Evolutionary conservation across 2,113 vertebrate species (phyloP).

Genomic region (Centropristis striata): DNA sequence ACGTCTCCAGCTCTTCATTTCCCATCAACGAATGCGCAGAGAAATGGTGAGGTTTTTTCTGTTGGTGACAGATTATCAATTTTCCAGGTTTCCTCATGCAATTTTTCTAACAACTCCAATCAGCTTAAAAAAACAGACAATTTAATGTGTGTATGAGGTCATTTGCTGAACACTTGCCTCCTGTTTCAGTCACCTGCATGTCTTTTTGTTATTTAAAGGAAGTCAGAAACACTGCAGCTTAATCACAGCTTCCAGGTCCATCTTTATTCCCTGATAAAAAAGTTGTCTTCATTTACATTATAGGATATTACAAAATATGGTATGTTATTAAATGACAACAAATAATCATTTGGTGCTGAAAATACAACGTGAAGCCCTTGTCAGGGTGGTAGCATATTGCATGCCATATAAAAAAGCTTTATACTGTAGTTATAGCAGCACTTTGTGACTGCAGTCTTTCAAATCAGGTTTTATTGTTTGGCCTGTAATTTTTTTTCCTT

Average conservation of each 20-base stretch:
- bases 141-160: neutral
- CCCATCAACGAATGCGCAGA: too few species aligned
- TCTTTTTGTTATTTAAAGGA: neutral
- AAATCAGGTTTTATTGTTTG: conserved; percentile 27
- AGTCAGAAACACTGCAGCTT: neutral
- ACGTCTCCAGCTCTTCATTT: too few species aligned
- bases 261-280: neutral
- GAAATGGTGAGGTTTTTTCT: too few species aligned
- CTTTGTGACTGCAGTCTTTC: neutral
- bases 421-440: neutral
- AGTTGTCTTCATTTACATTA: neutral
- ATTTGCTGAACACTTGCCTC: neutral
- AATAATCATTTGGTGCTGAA: neutral
- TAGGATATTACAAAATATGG: neutral
- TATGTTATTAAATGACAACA: neutral
- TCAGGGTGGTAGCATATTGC: neutral
- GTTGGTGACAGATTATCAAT: too few species aligned
- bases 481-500: neutral
- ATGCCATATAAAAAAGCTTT: neutral
- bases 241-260: neutral
- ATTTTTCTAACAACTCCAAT: too few species aligned
- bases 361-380: neutral
- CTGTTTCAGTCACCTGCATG: neutral
- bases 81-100: too few species aligned
- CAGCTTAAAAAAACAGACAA: neutral